A percentile compares a stretch with the other conserved stretches of the same genome.
Conservation (phyloP, 2,888 invertebrate genomes). For the Coenonympha arcania region DNA sequence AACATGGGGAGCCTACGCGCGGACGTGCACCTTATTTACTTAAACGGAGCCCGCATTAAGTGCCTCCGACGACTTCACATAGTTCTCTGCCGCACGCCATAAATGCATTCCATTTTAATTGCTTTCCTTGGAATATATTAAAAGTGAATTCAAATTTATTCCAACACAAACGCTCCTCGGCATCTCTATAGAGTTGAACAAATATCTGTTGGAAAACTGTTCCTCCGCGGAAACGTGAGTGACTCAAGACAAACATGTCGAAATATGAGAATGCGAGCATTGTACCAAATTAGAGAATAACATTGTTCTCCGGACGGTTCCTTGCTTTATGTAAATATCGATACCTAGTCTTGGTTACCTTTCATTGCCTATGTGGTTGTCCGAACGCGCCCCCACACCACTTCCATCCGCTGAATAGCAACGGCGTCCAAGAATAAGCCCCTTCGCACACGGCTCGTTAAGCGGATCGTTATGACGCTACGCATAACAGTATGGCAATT, state of each 20-base stretch:
- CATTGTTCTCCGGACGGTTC: background rate
- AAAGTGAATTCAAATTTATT: conserved; percentile 11
- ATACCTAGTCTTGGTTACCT: conserved; percentile 22
- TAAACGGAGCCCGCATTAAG: conserved; percentile 58
- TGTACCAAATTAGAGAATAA: background rate
- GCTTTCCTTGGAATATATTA: conserved; percentile 13
- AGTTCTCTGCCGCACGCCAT: conserved; percentile 17
- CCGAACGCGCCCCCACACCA: conserved; percentile 23
- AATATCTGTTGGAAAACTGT: conserved; percentile 1
- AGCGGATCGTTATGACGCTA: too few species aligned
- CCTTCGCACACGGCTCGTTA: too few species aligned
- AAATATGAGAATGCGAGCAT: conserved; percentile 3
- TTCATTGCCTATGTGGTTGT: conserved; percentile 22
- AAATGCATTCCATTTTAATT: conserved; percentile 20
- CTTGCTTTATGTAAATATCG: conserved; percentile 26
- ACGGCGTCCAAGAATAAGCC: too few species aligned
- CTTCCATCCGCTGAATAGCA: too few species aligned
- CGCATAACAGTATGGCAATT: too few species aligned
- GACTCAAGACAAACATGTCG: conserved; percentile 3
- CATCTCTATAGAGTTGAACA: conserved; percentile 2
- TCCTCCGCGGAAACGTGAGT: conserved; percentile 1
- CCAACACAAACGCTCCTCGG: conserved; percentile 9
- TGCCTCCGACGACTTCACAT: conserved; percentile 32
- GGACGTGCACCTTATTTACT: conserved; percentile 69
- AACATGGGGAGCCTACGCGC: conserved; percentile 65